These are phyloP conservation scores for Philereme transversata DNA, from an alignment of 2,888 invertebrate genomes.

Conservation along the genomic window DNA sequence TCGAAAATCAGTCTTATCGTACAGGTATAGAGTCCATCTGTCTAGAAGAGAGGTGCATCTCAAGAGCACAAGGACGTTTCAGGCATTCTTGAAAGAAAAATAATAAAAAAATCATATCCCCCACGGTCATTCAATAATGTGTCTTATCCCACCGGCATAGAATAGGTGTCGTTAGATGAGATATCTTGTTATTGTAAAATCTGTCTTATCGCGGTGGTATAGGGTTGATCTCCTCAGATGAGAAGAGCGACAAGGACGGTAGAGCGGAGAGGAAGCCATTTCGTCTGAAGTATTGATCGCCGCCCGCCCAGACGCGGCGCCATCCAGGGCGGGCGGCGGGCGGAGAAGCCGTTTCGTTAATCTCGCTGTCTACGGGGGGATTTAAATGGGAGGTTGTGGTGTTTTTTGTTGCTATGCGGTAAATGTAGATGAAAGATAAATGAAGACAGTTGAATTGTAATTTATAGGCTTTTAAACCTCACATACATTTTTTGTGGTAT, in stretches of 20 bases:
- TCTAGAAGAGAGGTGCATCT: no score
- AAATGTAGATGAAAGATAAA: not conserved
- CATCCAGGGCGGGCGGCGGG: constrained; percentile 35
- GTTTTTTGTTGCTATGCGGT: constrained; percentile 17
- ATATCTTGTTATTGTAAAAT: constrained; percentile 6
- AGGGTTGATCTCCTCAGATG: constrained; percentile 42
- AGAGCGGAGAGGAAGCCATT: constrained; percentile 69
- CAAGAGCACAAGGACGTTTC: no score
- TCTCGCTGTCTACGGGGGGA: constrained; percentile 38
- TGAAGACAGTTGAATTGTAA: no score
- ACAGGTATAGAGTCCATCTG: no score
- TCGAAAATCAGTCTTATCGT: no score
- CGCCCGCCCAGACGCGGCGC: constrained; percentile 29
- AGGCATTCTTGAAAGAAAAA: no score
- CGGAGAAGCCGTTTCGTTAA: constrained; percentile 37
- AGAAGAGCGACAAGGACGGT: constrained; percentile 72
- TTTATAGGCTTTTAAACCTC: no score
- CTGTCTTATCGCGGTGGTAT: constrained; percentile 21
- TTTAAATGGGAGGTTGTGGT: constrained; percentile 20
- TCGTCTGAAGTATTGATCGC: constrained; percentile 58
- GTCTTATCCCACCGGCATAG: no score
- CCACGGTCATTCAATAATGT: no score
- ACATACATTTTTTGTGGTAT: no score
- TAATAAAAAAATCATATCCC: no score
- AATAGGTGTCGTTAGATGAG: no score